Evolutionary conservation across 2,797 vertebrate genomes (phyloP).

Genomic region (Gymnocypris eckloni): DNA sequence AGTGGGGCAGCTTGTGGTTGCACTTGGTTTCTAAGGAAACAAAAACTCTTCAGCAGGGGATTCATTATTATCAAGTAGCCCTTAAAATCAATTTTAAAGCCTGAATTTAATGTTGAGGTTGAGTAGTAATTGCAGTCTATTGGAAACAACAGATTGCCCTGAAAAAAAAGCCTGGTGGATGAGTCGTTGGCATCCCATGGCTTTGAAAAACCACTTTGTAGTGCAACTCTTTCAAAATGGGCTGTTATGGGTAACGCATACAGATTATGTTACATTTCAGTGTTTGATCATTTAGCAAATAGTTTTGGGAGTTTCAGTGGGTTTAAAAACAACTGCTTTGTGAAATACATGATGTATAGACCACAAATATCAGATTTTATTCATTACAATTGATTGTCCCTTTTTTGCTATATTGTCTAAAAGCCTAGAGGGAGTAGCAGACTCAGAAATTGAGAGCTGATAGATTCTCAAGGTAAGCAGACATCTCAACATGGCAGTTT

Average conservation of each 20-base stretch:
- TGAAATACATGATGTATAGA: neutral
- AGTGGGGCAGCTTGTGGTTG: constrained; percentile 34
- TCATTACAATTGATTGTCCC: neutral
- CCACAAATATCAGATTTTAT: neutral
- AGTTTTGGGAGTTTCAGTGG: neutral
- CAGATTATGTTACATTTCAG: neutral
- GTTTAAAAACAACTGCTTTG: constrained; percentile 5
- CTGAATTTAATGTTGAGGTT: constrained; percentile 61
- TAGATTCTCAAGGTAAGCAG: neutral
- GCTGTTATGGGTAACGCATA: constrained; percentile 26
- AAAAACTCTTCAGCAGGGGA: constrained; percentile 47
- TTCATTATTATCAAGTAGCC: constrained; percentile 51
- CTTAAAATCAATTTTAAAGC: constrained; percentile 42
- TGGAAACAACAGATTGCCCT: constrained; percentile 51
- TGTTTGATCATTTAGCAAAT: constrained; percentile 9
- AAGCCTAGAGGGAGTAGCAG: neutral
- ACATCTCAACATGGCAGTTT: constrained; percentile 4
- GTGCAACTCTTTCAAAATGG: constrained; percentile 39
- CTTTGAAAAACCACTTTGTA: constrained; percentile 48
- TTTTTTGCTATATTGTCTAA: neutral
- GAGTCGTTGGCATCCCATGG: constrained; percentile 25
- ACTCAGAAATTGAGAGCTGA: neutral
- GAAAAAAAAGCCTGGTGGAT: constrained; percentile 40
- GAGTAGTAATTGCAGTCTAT: constrained; percentile 58
- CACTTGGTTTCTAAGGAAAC: constrained; percentile 48